A percentile compares a stretch with the other conserved stretches of the same genome.
Conservation (phyloP, 2,888 invertebrate species). For the Synergus itoensis region DNA sequence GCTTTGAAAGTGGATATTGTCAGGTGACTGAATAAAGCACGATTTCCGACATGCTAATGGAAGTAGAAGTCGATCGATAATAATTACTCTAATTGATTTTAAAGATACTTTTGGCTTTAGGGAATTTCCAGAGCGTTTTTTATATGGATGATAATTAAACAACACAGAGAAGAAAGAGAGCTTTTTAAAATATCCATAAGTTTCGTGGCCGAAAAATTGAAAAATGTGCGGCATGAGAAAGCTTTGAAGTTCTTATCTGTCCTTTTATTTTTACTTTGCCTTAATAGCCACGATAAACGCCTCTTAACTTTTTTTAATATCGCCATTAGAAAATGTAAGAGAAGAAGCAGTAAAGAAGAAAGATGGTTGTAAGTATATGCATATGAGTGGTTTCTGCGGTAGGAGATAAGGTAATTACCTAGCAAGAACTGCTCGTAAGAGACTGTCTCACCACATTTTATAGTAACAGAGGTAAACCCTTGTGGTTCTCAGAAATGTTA, state of each 20-base stretch:
- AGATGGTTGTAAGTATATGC: slow-evolving; percentile 5
- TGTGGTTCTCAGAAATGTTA: background rate
- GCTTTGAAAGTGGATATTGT: slow-evolving; percentile 4
- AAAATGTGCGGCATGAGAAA: too few relatives aligned
- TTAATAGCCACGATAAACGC: background rate
- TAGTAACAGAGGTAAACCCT: background rate
- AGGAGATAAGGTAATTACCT: background rate
- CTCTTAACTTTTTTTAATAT: background rate
- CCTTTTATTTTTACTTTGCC: background rate
- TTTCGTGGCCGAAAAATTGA: too few relatives aligned
- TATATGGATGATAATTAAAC: background rate
- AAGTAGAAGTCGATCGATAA: slow-evolving; percentile 31
- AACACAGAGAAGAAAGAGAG: background rate
- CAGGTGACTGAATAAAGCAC: slow-evolving; percentile 11
- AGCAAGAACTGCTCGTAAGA: background rate
- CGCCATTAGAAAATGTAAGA: background rate
- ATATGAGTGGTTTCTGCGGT: slow-evolving; percentile 15
- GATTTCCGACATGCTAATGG: background rate
- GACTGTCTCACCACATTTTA: background rate
- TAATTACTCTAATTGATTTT: slow-evolving; percentile 30
- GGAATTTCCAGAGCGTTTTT: slow-evolving; percentile 8
- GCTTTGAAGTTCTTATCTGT: background rate
- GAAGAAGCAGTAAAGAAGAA: background rate
- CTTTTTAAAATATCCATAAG: background rate
- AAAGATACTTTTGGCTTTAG: slow-evolving; percentile 3